Conservation (phyloP, 2,113 vertebrate species). For the Sterna hirundo region DNA sequence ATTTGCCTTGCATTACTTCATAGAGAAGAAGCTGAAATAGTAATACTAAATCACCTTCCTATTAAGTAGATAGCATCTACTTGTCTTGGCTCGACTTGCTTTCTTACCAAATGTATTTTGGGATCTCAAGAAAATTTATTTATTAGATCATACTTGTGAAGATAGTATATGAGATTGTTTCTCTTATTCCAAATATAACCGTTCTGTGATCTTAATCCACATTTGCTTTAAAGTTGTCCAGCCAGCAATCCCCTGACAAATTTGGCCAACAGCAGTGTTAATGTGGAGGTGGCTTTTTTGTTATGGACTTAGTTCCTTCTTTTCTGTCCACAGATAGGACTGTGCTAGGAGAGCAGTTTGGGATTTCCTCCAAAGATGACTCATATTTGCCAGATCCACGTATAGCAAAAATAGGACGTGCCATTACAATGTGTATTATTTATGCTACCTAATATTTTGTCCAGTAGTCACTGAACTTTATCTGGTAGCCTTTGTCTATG, state of each 20-base stretch:
- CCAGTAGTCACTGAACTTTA: background rate
- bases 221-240: background rate
- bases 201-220: background rate
- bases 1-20: background rate
- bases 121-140: background rate
- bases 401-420: background rate
- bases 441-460: background rate
- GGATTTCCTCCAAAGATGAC: background rate
- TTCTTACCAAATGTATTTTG: background rate
- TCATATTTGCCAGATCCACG: background rate
- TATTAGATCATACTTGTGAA: background rate
- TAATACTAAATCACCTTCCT: background rate
- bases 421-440: background rate
- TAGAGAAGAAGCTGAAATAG: background rate
- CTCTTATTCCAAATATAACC: background rate
- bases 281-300: fast-evolving
- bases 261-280: background rate
- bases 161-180: background rate
- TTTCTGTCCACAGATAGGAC: background rate
- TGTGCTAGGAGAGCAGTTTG: background rate
- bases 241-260: background rate
- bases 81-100: background rate
- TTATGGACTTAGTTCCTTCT: background rate
- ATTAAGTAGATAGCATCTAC: background rate
- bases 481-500: background rate